Evolutionary conservation across 2,888 invertebrate species (phyloP).

Genomic region (Philonicus albiceps): DNA sequence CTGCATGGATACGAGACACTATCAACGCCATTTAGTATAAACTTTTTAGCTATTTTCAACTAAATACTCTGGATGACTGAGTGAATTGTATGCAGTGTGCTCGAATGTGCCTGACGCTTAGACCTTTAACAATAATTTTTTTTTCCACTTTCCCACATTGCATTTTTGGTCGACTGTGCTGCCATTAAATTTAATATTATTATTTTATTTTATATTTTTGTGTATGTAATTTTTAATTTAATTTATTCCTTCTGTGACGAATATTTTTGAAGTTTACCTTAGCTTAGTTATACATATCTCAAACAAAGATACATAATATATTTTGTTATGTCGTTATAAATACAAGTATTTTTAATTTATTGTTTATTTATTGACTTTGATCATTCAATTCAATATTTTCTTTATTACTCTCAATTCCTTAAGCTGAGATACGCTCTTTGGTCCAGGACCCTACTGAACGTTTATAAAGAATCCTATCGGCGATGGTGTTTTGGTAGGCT

Average conservation of each 20-base stretch:
- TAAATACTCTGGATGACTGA: neutral
- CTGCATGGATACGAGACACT: slow-evolving; percentile 85
- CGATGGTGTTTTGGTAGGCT: slow-evolving; percentile 52
- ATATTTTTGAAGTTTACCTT: slow-evolving; percentile 41
- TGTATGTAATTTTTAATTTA: slow-evolving; percentile 10
- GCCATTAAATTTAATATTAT: slow-evolving; percentile 49
- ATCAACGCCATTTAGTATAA: slow-evolving; percentile 65
- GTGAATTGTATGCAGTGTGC: neutral
- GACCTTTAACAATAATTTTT: neutral
- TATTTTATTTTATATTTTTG: neutral
- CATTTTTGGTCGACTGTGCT: slow-evolving; percentile 49
- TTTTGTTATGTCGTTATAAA: slow-evolving; percentile 46
- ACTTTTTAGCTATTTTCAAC: neutral
- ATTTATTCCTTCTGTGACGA: slow-evolving; percentile 34
- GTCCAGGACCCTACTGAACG: slow-evolving; percentile 52
- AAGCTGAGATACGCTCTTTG: slow-evolving; percentile 56
- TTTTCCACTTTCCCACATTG: neutral
- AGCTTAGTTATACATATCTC: neutral
- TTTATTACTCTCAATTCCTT: slow-evolving; percentile 2
- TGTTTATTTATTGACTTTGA: neutral
- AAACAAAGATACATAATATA: slow-evolving; percentile 44
- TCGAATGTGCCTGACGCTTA: slow-evolving; percentile 5
- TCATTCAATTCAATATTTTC: neutral
- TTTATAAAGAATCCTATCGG: slow-evolving; percentile 59
- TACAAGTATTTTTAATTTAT: neutral